Evolutionary conservation across 2,888 invertebrate species (phyloP).

Genomic region (Microchrysa polita): DNA sequence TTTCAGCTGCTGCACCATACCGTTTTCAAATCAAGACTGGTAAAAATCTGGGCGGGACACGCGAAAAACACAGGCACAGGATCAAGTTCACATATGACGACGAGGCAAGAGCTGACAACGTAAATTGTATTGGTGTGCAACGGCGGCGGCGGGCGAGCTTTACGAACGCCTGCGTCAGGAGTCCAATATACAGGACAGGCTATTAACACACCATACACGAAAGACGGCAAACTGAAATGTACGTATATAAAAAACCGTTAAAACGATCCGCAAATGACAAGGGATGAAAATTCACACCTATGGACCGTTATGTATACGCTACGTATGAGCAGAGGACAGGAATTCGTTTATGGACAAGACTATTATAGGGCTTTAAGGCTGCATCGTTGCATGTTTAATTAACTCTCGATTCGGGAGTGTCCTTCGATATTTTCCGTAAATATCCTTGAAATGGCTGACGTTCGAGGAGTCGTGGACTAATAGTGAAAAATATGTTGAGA

Average conservation of each 20-base stretch:
- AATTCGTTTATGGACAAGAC: slow-evolving; percentile 13
- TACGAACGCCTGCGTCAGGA: slow-evolving; percentile 40
- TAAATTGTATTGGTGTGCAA: no score
- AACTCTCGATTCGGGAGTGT: slow-evolving; percentile 41
- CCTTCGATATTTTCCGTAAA: slow-evolving; percentile 21
- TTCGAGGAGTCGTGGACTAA: not conserved
- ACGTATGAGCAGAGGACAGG: slow-evolving; percentile 4
- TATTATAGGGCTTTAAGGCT: slow-evolving; percentile 24
- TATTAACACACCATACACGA: slow-evolving; percentile 37
- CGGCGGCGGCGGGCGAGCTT: no score
- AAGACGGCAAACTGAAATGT: no score
- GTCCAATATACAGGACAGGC: slow-evolving; percentile 42
- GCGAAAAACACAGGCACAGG: slow-evolving; percentile 50
- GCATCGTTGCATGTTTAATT: slow-evolving; percentile 31
- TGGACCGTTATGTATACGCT: not conserved
- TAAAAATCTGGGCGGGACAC: slow-evolving; percentile 57
- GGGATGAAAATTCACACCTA: slow-evolving; percentile 23
- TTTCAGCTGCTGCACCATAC: slow-evolving; percentile 48
- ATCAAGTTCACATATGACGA: slow-evolving; percentile 12
- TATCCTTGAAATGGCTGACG: slow-evolving; percentile 12
- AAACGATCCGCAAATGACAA: slow-evolving; percentile 5
- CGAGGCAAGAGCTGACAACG: not conserved
- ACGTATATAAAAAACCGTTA: slow-evolving; percentile 21
- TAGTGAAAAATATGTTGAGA: no score
- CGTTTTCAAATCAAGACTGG: slow-evolving; percentile 50